Percentiles rank a stretch among this genome's conserved stretches.
Evolutionary conservation across 2,113 vertebrate species (phyloP).

Genomic region (Pontoporia blainvillei): DNA sequence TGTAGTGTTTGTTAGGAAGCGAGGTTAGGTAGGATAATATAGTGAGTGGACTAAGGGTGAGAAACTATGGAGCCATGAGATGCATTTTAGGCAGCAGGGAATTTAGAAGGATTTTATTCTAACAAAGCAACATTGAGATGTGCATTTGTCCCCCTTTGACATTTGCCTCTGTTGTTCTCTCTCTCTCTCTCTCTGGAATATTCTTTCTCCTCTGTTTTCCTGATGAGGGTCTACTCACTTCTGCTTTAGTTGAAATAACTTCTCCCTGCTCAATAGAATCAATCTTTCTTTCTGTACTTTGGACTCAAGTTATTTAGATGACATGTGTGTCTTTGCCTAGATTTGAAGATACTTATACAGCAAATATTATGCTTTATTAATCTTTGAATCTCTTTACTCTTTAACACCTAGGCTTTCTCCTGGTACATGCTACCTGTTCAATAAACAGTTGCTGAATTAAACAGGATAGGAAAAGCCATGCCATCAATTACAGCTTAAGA

Average conservation of each 20-base stretch:
- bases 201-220: neutral
- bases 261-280: neutral
- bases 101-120: neutral
- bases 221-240: neutral
- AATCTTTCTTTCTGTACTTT: neutral
- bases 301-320: neutral
- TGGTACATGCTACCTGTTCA: conserved; percentile 29
- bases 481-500: conserved; percentile 25
- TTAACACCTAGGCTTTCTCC: conserved; percentile 19
- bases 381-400: conserved; percentile 4
- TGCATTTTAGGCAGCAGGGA: neutral
- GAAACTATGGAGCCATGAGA: neutral
- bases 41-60: neutral
- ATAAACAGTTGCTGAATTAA: conserved; percentile 51
- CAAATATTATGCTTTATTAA: conserved; percentile 9
- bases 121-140: neutral
- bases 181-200: neutral
- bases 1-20: neutral
- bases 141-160: neutral
- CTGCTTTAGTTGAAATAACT: neutral
- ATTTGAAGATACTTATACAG: conserved; percentile 33
- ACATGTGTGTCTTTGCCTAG: neutral
- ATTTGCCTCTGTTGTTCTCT: neutral
- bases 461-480: neutral
- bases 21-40: neutral